phyloP scores from a whole-genome alignment of 2,888 invertebrate genomes.

The Ophion ventricosus region DNA sequence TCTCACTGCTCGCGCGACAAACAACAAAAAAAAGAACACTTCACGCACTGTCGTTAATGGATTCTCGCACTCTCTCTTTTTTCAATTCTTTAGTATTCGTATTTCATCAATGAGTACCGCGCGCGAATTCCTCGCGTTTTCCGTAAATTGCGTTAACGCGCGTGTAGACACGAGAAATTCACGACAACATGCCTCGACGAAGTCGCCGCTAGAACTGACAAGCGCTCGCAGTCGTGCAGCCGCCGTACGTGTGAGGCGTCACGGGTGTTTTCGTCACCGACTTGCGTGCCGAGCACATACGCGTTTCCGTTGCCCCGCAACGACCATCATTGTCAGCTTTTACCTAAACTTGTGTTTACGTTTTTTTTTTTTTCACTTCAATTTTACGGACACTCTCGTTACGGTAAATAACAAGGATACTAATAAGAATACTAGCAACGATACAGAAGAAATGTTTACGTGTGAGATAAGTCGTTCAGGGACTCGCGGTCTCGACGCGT shows the following conservation, averaged over 20 bases:
- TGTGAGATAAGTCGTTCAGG: neutral
- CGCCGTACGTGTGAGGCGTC: slow-evolving; percentile 51
- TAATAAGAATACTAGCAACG: neutral
- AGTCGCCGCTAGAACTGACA: slow-evolving; percentile 62
- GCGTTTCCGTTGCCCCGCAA: slow-evolving; percentile 19
- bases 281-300: slow-evolving; percentile 18
- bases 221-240: slow-evolving; percentile 1
- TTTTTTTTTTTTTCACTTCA: slow-evolving; percentile 10
- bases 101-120: neutral
- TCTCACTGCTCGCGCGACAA: neutral
- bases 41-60: neutral
- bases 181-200: slow-evolving; percentile 60
- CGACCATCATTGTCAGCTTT: slow-evolving; percentile 43
- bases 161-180: slow-evolving; percentile 32
- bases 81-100: neutral
- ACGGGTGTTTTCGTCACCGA: slow-evolving; percentile 51
- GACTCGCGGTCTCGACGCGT: neutral
- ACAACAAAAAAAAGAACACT: neutral
- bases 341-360: neutral
- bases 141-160: neutral
- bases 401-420: slow-evolving; percentile 3
- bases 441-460: neutral
- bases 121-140: neutral
- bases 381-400: slow-evolving; percentile 1
- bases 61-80: neutral